phyloP scores from a whole-genome alignment of 2,113 vertebrate species.

The Recurvirostra avosetta region DNA sequence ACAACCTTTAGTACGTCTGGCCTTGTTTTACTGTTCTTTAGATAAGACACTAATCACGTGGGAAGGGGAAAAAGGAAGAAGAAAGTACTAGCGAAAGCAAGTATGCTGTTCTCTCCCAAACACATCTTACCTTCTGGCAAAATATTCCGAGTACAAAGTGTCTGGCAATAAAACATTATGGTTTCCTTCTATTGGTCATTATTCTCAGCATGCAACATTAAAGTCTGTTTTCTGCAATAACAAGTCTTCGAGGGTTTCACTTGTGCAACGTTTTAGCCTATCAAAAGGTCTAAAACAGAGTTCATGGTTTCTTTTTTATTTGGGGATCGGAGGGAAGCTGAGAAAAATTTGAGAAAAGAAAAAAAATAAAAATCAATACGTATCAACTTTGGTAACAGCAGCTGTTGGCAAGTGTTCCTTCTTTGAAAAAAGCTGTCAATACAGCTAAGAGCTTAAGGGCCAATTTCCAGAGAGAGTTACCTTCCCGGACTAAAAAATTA shows the following conservation, averaged over 20 bases:
- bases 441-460: slow-evolving; percentile 11
- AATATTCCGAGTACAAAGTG: background rate
- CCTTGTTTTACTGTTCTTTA: slow-evolving; percentile 55
- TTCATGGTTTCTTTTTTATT: slow-evolving; percentile 14
- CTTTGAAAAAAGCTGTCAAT: slow-evolving; percentile 65
- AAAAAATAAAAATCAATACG: slow-evolving; percentile 33
- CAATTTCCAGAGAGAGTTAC: slow-evolving; percentile 17
- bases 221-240: background rate
- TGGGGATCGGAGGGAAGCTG: background rate
- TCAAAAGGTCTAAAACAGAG: slow-evolving; percentile 43
- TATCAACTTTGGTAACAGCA: slow-evolving; percentile 37
- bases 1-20: slow-evolving; percentile 21
- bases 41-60: background rate
- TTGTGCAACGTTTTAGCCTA: background rate
- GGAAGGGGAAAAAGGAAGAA: background rate
- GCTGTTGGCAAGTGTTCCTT: background rate
- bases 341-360: slow-evolving; percentile 23
- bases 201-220: background rate
- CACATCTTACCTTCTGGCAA: background rate
- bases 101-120: background rate
- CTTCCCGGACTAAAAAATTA: slow-evolving; percentile 34
- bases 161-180: background rate
- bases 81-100: background rate
- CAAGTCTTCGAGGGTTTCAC: background rate
- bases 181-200: background rate